These are phyloP conservation scores for Hydrolagus colliei DNA, from an alignment of 2,797 vertebrate genomes.

Conservation along the genomic window DNA sequence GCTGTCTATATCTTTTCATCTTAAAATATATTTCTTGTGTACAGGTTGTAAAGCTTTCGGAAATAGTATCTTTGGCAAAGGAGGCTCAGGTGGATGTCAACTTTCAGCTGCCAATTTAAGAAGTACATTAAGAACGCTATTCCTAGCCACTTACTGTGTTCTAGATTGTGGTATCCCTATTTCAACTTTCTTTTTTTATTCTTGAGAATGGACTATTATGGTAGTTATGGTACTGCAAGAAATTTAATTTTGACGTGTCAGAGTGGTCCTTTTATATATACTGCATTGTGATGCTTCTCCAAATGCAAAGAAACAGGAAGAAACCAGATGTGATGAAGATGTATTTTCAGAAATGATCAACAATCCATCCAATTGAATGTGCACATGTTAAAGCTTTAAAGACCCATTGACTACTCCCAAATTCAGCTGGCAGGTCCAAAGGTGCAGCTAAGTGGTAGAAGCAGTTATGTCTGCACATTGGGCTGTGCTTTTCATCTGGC, in stretches of 20 bases:
- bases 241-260: constrained; percentile 1
- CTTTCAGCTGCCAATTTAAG: constrained; percentile 92
- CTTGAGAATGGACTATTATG: constrained; percentile 20
- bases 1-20: background rate
- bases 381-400: background rate
- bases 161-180: constrained; percentile 38
- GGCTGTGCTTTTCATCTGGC: background rate
- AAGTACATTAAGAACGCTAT: constrained; percentile 33
- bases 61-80: constrained; percentile 89
- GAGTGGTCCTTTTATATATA: background rate
- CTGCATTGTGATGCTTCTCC: background rate
- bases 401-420: background rate
- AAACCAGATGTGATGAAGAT: background rate
- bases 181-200: constrained; percentile 47
- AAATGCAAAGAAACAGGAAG: background rate
- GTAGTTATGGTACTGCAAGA: background rate
- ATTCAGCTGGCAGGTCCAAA: background rate
- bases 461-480: background rate
- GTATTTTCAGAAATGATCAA: background rate
- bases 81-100: constrained; percentile 94
- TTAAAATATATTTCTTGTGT: constrained; percentile 2
- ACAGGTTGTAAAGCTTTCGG: constrained; percentile 94
- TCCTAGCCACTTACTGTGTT: constrained; percentile 38
- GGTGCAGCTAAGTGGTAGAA: background rate
- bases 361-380: background rate